Conservation (phyloP, 30 jellyfish, hydroid and myxozoan genomes). For the Aurelia sp. region DNA sequence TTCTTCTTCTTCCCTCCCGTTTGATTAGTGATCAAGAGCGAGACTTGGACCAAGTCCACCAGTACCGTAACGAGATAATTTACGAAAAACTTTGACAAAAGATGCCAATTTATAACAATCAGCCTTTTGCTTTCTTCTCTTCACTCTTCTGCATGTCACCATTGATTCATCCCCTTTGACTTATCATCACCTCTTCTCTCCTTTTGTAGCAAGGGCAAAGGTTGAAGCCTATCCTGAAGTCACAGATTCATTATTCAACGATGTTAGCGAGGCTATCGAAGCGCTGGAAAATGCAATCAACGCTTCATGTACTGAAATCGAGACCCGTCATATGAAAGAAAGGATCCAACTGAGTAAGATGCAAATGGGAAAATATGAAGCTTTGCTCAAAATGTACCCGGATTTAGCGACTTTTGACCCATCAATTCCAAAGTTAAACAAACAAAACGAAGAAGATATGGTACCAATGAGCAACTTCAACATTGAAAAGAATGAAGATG, state of each 20-base stretch:
- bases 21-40: too few species aligned
- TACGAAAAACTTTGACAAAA: too few species aligned
- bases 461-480: not conserved
- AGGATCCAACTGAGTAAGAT: constrained; percentile 14
- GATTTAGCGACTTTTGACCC: constrained; percentile 22
- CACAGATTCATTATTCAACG: not conserved
- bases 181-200: not conserved
- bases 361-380: not conserved
- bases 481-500: not conserved
- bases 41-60: too few species aligned
- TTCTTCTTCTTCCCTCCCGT: too few species aligned
- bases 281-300: not conserved
- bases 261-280: not conserved
- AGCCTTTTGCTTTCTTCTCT: too few species aligned
- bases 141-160: not conserved
- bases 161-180: not conserved
- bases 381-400: constrained; percentile 20
- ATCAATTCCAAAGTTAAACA: constrained; percentile 13
- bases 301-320: not conserved
- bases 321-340: constrained; percentile 15
- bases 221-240: not conserved
- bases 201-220: constrained; percentile 27
- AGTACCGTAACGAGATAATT: too few species aligned
- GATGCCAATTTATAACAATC: too few species aligned
- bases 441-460: not conserved